Base-by-base conservation (phyloP, 2,888 invertebrate species). In the Callyntrura guangdongensis region DNA sequence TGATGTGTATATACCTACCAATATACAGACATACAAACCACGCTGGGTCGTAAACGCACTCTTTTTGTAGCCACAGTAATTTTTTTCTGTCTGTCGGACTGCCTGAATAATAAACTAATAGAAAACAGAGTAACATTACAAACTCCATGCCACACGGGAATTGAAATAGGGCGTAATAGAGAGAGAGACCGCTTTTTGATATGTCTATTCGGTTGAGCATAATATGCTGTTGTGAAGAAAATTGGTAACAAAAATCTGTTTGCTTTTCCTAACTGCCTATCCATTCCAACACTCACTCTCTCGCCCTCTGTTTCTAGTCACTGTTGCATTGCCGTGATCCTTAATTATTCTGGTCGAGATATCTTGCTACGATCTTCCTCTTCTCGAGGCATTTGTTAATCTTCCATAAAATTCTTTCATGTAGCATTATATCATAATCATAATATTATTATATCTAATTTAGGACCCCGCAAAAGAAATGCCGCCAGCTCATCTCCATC, bases 401-500 rank as follows among this genome's bases (percentile, higher is more conserved):
- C 72, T 81, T 81, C 90, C 85, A 81, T 82, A 90, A 90, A 90
- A 90, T 90, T 81, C 86, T 59, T 90, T 81, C 67, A 81, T 90
- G 86, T 82, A 74, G 86, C 64, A 83, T 91, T 91, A 91, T 91
- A 77, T 86, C 81, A 72, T 90, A 36, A 81, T 90, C 85, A 90
- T 91, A 91, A 91, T 91, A 87, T 87, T 91, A 91, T 87, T 91
- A 86, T 53, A 84, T 87, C 90, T 91, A 91, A 91, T 91, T 91
- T 91, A 45, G 67, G 67, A 87, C 59, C 82, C 90, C 90, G 74
- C 86, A 91, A 91, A 91, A 72, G 86, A 91, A 91, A 25, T 67
- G 85, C 90, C 90, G 90, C 86, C 77, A 61, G 27, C 61, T 83
- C 90, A 83, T 83, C 61, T 83, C 45, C 74, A 22, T 53, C 74